Base-by-base conservation (phyloP, 2,113 vertebrate species). In the Emydocephalus ijimae region DNA sequence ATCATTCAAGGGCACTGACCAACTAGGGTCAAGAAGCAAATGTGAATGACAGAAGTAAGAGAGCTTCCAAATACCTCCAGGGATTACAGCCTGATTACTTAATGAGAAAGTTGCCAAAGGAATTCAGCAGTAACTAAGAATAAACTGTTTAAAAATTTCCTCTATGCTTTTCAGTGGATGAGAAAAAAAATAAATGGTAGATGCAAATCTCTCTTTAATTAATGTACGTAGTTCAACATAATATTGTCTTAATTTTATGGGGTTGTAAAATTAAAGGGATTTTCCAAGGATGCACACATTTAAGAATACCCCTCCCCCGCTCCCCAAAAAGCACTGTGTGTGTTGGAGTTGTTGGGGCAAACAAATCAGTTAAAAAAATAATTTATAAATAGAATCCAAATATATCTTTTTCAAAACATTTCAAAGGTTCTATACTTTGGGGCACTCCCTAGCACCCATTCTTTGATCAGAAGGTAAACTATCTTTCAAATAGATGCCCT, bases 1-100 rank as follows among this genome's bases (percentile, higher is more conserved):
- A 93, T 26, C n/a, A 92, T 89, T 92, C 88, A 94, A 95, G 94
- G 93, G 94, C 89, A 92, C 15, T 12, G 93, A 91, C 92, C 64
- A 56, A 89, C 54, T 43, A 34, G n/a, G 55, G 87, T 54, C 90
- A 91, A 89, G 55, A 89, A 89, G 43, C 69, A 89, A 89, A 89
- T 89, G 90, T 93, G 85, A 15, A 20, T 90, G 87, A 89, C 59
- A 93, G 91, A 88, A 4, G 9, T 93, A 87, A 95, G 87, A 92
- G 87, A 14, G 11, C 15, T 34, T 89, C 64, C 88, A 89, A 96
- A 94, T 56, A 64, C 4, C 3, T 74, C 21, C 1, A 89, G 43
- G 87, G 86, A 94, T 85, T 69, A 81, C 54, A 92, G 39, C 48
- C 5, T 89, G 91, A 92, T 93, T 95, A 56, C 91, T 91, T 90